Evolutionary conservation across 2,888 invertebrate species (phyloP), one percentile per base, ranked within the genome.

Genomic region (Aleiodes leptofemur): DNA sequence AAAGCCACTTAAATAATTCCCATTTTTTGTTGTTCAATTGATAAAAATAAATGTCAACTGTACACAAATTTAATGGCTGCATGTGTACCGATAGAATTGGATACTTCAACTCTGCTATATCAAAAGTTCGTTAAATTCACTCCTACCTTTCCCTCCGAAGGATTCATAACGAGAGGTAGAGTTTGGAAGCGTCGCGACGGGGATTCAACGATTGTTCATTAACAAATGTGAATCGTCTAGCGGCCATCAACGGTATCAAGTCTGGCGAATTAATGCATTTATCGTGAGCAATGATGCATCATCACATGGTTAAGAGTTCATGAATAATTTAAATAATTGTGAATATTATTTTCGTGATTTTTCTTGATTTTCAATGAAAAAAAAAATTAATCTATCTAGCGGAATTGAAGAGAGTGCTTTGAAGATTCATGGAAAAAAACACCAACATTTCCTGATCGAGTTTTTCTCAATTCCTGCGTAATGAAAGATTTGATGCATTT

Each of bases 211-310:
- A 61, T 61, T 53, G 50, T 51, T 61, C 72, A 51, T 72, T 72
- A 61, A 72, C 72, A 64, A 64, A 64, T 48, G 61, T 61, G 59
- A 61, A 72, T 72, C 72, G 72, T 72, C 72, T 72, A 50, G 72
- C 50, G 72, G 72, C 61, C 72, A 72, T 72, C 64, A 72, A 61
- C 53, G 51, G 34, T 34, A 53, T 53, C 61, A 59, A 23, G 61
- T 64, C 23, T 61, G 38, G 31, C 61, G 53, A 72, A 72, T 72
- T 61, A 72, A 72, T 72, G 59, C 31, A 72, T 72, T 72, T 64
- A 61, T 31, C 61, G 31, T 51, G 34, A 53, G 31, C 51, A 72
- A 72, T 64, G 61, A 53, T 72, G 34, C 61, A 6, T 34, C 34
- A 72, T 59, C 64, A 61, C 61, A 64, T 61, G 64, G 38, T 61